Evolutionary conservation across 2,888 invertebrate genomes (phyloP), one percentile per base, ranked within the genome.

Genomic region (Tubulanus polymorphus): DNA sequence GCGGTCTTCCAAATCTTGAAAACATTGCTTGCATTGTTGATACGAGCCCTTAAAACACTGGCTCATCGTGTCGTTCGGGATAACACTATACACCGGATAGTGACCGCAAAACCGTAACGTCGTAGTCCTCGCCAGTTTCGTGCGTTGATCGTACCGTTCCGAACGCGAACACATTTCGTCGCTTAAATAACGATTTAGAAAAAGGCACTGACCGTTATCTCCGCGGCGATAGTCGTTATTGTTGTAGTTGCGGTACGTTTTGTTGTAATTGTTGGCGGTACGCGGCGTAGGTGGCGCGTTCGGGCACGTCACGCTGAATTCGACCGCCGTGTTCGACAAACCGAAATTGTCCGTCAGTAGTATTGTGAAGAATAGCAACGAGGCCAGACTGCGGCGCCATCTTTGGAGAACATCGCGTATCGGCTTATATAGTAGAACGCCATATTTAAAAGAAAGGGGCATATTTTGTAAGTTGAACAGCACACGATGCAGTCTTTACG

Each of bases 341-440:
- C 41, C 41, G 15, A 41, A 41, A 15, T 41, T 41, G 18, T 41
- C 41, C 23, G 41, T 41, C 41, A 41, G 41, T 41, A 41, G 23
- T 20, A 41, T 41, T 5, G 23, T 41, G 41, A 41, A 41, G 41
- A 41, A 41, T 5, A 41, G 41, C 41, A 41, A 41, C 23, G 41
- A 41, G 23, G 41, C 41, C 41, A 41, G 41, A 15, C 41, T 41
- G 20, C 41, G 41, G 6, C 41, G 41, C 41, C 41, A 41, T 41
- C 41, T 41, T 41, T 41, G 41, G 6, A 41, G 15, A 41, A 41
- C 41, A 41, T 41, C 41, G 18, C 41, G 41, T 8, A 41, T 41
- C 41, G 41, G 41, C 23, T 41, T 41, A 8, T 41, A 23, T 41
- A 41, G 23, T 23, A 41, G 23, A 5, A 41, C 5, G 23, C 41